These are phyloP conservation scores for Acrobasis suavella DNA, from an alignment of 2,888 invertebrate species.

Conservation along the genomic window DNA sequence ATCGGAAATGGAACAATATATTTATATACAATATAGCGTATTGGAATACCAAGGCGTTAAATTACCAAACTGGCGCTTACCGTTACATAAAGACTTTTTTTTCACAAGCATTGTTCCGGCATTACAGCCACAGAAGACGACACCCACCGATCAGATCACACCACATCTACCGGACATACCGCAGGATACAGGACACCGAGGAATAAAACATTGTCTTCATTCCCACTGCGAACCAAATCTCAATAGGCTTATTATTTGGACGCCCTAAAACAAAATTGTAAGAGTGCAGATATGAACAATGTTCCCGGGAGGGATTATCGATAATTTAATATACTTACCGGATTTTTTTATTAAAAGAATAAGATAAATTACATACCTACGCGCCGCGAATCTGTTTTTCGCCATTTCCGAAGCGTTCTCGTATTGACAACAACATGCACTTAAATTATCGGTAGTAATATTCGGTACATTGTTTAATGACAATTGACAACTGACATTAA, in stretches of 20 bases:
- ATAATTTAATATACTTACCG: too few species aligned
- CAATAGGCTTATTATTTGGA: constrained; percentile 68
- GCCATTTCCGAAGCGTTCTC: too few species aligned
- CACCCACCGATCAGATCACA: constrained; percentile 27
- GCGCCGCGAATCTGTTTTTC: too few species aligned
- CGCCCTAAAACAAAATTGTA: constrained; percentile 49
- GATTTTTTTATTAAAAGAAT: too few species aligned
- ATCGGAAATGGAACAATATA: too few species aligned
- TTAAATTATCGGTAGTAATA: too few species aligned
- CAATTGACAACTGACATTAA: too few species aligned
- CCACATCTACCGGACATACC: constrained; percentile 41
- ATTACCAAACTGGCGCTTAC: constrained; percentile 12
- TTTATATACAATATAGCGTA: background rate
- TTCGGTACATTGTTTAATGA: too few species aligned
- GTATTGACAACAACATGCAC: too few species aligned
- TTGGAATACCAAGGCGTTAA: background rate
- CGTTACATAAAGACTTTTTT: constrained; percentile 1
- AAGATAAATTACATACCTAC: too few species aligned
- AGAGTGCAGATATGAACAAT: background rate
- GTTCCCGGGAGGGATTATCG: too few species aligned
- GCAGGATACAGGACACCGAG: constrained; percentile 38
- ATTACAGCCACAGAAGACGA: constrained; percentile 13
- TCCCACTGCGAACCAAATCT: constrained; percentile 50
- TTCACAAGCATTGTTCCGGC: constrained; percentile 19
- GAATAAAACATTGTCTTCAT: constrained; percentile 46